Evolutionary conservation across 2,888 invertebrate genomes (phyloP).

Genomic region (Deilephila porcellus): DNA sequence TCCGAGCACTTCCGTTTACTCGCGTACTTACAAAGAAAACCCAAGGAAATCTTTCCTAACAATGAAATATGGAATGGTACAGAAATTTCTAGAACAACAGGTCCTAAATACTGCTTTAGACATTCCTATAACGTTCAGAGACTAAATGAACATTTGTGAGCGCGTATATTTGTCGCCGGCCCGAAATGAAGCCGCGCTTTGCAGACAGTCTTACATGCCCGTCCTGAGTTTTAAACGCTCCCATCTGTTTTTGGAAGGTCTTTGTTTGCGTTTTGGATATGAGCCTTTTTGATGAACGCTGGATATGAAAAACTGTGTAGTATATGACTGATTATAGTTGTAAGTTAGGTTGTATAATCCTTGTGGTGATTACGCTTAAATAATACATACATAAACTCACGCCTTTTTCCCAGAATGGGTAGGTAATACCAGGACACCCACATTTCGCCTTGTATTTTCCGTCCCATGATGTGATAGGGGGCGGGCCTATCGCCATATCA

Average conservation of each 20-base stretch:
- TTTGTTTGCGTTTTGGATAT: constrained; percentile 2
- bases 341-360: no score
- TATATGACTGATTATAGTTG: no score
- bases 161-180: constrained; percentile 18
- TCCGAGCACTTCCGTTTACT: not conserved
- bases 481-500: no score
- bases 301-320: not conserved
- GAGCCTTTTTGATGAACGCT: not conserved
- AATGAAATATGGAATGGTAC: constrained; percentile 13
- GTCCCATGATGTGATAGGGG: no score
- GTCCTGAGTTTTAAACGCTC: constrained; percentile 12
- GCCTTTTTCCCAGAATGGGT: no score
- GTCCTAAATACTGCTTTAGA: constrained; percentile 18
- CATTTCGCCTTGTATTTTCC: no score
- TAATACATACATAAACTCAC: no score
- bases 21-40: constrained; percentile 9
- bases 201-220: not conserved
- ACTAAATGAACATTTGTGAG: constrained; percentile 26
- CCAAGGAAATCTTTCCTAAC: constrained; percentile 5
- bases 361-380: no score
- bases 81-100: constrained; percentile 30
- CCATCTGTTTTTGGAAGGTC: constrained; percentile 11
- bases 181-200: constrained; percentile 14
- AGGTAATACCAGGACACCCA: no score
- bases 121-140: constrained; percentile 18